Evolutionary conservation across 2,797 vertebrate species (phyloP).

Genomic region (Typhlichthys eigenmanni): DNA sequence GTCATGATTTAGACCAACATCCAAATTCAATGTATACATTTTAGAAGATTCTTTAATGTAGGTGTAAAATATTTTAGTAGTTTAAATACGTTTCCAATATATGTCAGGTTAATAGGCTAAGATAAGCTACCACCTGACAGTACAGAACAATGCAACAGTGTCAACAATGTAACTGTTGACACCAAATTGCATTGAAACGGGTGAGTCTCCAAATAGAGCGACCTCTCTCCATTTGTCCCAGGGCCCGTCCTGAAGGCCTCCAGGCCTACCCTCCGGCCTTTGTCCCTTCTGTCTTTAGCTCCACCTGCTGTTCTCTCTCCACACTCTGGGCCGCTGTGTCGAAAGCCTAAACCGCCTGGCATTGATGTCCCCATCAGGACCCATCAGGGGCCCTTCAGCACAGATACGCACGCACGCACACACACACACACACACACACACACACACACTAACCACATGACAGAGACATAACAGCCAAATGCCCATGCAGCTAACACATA

Average conservation of each 20-base stretch:
- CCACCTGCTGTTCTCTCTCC: constrained; percentile 66
- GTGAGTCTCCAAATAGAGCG: constrained; percentile 3
- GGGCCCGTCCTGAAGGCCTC: not conserved
- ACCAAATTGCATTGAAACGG: no score
- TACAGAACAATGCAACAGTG: not conserved
- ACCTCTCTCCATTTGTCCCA: constrained; percentile 13
- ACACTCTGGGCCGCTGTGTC: constrained; percentile 54
- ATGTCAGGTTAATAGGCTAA: no score
- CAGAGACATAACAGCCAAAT: constrained; percentile 1
- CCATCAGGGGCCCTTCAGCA: constrained; percentile 70
- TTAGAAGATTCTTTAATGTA: no score
- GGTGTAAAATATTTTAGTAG: no score
- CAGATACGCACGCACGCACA: constrained; percentile 2
- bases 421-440: not conserved
- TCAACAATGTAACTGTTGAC: no score
- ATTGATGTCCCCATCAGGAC: constrained; percentile 73
- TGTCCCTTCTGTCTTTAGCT: constrained; percentile 17
- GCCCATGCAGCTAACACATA: not conserved
- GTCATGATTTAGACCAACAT: no score
- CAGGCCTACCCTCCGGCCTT: constrained; percentile 42
- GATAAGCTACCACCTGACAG: not conserved
- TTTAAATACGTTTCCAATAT: no score
- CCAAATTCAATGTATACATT: no score
- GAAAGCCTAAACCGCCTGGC: constrained; percentile 71
- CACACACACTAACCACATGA: constrained; percentile 19